Conservation (phyloP, 2,797 vertebrate genomes). For the Galagoides demidoff region DNA sequence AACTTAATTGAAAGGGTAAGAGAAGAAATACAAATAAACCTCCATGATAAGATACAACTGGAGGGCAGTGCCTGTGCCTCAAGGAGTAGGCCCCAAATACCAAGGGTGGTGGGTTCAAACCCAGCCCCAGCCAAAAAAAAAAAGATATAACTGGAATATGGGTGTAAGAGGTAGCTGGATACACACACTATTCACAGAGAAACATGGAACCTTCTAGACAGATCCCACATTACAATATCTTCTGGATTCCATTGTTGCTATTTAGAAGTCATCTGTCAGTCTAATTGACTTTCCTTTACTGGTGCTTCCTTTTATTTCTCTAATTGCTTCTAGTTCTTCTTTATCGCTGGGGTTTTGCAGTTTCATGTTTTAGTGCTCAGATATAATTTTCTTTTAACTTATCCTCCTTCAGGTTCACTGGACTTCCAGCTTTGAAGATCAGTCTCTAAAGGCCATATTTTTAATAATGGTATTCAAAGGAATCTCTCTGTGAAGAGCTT, state of each 20-base stretch:
- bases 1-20: not conserved
- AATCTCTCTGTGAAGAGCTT: not conserved
- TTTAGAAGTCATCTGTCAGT: not conserved
- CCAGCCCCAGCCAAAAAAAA: no score
- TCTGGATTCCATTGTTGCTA: not conserved
- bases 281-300: not conserved
- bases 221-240: not conserved
- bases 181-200: not conserved
- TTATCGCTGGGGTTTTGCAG: not conserved
- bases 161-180: not conserved
- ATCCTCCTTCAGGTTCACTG: not conserved
- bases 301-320: not conserved
- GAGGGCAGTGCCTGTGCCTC: not conserved
- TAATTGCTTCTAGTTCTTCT: not conserved
- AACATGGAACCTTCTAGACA: not conserved
- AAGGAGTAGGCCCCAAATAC: no score
- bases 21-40: not conserved
- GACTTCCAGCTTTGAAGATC: not conserved
- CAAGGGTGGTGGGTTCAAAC: no score
- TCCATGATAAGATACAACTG: not conserved
- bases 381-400: slow-evolving; percentile 17
- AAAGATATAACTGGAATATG: not conserved
- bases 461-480: not conserved
- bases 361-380: not conserved
- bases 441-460: not conserved